Evolutionary conservation across 1,140 invertebrate species (phyloP), one percentile per base, ranked within the genome.

Genomic region (Oreohelix idahoensis): DNA sequence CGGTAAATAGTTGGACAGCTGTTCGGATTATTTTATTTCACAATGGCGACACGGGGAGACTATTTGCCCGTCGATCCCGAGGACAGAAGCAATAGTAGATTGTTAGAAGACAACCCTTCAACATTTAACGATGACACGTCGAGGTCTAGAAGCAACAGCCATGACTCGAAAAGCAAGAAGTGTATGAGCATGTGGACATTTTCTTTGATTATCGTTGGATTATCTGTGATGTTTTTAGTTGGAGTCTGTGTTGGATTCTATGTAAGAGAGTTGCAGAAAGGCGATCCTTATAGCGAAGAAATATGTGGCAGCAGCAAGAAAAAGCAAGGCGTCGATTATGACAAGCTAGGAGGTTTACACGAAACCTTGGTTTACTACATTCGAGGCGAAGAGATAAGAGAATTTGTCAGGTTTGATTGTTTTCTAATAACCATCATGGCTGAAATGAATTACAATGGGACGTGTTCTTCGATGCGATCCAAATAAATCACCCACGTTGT

Each of bases 211-310:
- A 49, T 82, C 13, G 15, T 82, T 13, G 80, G 80, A 17, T n/a
- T 82, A 29, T 26, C 45, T 26, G 71, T 82, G 10, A 39, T 75
- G 49, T 82, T 82, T 49, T 49, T 82, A 2, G 45, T 82, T 13
- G 80, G 80, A 26, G 32, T 82, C 0, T 82, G 80, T 42, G 38
- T 75, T 32, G 80, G 80, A 39, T 82, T 82, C 58, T 82, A 82
- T n/a, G 80, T 82, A 0, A 38, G 80, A 38, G 80, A 82, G 45
- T 26, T 51, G 42, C 80, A 82, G 35, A 51, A 23, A n/a, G 45
- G 51, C 1, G 23, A 74, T n/a, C 26, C 32, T 45, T 1, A 58
- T 26, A 0, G 58, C 0, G 49, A 82, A 32, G 35, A 58, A 10
- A 38, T 74, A 13, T 74, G 71, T 35, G 63, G 79, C 5, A 20